Base-by-base conservation (phyloP, 2,113 vertebrate species). In the Otus sunia region DNA sequence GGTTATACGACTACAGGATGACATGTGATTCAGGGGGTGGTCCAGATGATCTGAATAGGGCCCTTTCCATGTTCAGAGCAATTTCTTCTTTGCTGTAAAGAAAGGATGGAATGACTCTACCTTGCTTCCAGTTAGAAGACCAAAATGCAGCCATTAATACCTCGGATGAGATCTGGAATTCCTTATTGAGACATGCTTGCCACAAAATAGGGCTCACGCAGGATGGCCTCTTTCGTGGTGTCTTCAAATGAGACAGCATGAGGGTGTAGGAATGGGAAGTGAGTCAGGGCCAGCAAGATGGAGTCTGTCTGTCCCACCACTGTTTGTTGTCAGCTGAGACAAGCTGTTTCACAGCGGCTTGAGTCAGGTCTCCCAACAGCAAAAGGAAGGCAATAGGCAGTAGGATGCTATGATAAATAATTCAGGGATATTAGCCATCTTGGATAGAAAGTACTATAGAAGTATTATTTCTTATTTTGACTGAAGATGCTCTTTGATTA, bases 401-500 rank as follows among this genome's bases (percentile, higher is more conserved):
- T 32, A 76, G 41, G 62, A 75, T 67, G 52, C 66, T 36, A 64
- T 1, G 11, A 45, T 71, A 91, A 88, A 62, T 76, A 89, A 88
- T 47, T 94, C 49, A 66, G 34, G 29, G 41, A 62, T 63, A 67
- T 90, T 60, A 92, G 53, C 34, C 84, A 36, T 56, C 45, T 85
- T 37, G n/a, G 30, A 55, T 5, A 72, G 58, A 62, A 86, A 71
- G 41, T 67, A 71, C 37, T 47, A 32, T 2, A 84, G 79, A 80
- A 86, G 29, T 82, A 86, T 10, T 76, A 41, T 90, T 95, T 93
- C 59, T 88, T 91, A 52, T 69, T 94, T 87, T 91, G 66, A 60
- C 53, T 75, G 73, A 73, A 86, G 83, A 50, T 82, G 8, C 43
- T 90, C 22, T 88, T 86, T 2, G 2, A 20, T n/a, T 56, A 39